Evolutionary conservation across 92 coral and sea anemone genomes (phyloP), one percentile per base, ranked within the genome.

Genomic region (Siderastrea siderea): DNA sequence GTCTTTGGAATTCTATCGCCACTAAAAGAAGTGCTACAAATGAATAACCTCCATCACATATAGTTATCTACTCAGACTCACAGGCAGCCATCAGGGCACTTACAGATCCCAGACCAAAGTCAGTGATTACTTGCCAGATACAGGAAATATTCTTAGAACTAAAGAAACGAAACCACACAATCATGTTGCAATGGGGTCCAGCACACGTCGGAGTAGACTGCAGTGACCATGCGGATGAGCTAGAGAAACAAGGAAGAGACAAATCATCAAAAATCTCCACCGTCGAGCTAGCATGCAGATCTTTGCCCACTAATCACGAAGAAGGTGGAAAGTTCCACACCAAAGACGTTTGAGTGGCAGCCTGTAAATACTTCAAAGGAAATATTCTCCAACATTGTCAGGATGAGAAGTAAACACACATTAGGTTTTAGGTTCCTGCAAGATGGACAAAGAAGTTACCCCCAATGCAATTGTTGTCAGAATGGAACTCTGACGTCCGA

Each of bases 231-330:
- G 68, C 68, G 44, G 68, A 64, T 44, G 68, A 64, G 12, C 65
- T 60, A 60, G 65, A 8, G 17, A 60, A 60, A 60, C 46, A 64
- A 64, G 68, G 68, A 64, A 64, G 68, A 64, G 68, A 64, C 45
- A 64, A 5, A 64, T 4, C 43, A 64, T 64, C 68, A 3, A 44
- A 64, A 64, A 64, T n/a, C 44, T 64, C 43, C 12, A 64, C 68
- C 1, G 2, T 19, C 8, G 43, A 8, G 45, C 68, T 64, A 64
- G 44, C 68, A 64, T 26, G 38, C 38, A 26, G 68, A 64, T 64
- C 7, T 64, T 16, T 64, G 43, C 11, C 44, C 45, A n/a, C 68
- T 64, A 16, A 64, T 64, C 45, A 64, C 68, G 16, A 59, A 59
- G 64, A 59, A 59, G 14, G 13, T 3, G 16, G 16, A 59, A 59